phyloP scores from a whole-genome alignment of 2,113 vertebrate species.

The Cryptotis parvus region DNA sequence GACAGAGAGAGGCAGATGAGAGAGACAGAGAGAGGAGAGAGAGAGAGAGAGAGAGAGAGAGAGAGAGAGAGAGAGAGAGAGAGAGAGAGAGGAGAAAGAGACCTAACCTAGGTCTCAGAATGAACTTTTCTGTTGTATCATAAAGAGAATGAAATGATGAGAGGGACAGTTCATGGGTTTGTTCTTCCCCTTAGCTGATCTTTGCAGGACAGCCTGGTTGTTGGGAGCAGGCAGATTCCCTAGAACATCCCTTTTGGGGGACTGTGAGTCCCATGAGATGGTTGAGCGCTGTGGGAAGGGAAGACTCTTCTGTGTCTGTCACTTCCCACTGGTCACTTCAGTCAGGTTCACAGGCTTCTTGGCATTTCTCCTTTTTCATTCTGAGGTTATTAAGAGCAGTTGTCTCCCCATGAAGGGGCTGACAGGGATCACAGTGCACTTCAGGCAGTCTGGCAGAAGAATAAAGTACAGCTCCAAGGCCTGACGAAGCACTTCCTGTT shows the following conservation, averaged over 20 bases:
- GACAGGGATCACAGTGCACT: neutral
- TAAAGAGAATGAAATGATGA: neutral
- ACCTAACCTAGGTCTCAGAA: neutral
- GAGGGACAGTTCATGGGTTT: neutral
- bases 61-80: too few species aligned
- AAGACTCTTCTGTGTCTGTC: neutral
- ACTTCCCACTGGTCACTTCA: neutral
- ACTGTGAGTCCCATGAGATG: neutral
- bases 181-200: neutral
- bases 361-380: neutral
- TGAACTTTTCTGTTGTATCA: neutral
- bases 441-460: neutral
- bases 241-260: neutral
- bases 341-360: neutral
- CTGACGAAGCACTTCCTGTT: neutral
- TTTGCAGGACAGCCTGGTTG: neutral
- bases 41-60: too few species aligned
- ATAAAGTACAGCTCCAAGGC: neutral
- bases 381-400: neutral
- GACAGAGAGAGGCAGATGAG: too few species aligned
- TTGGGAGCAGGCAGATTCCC: neutral
- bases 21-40: too few species aligned
- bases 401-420: neutral
- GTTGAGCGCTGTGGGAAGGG: rapidly evolving
- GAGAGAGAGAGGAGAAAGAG: too few species aligned